Conservation (phyloP, 2,113 vertebrate species). For the Vidua macroura region DNA sequence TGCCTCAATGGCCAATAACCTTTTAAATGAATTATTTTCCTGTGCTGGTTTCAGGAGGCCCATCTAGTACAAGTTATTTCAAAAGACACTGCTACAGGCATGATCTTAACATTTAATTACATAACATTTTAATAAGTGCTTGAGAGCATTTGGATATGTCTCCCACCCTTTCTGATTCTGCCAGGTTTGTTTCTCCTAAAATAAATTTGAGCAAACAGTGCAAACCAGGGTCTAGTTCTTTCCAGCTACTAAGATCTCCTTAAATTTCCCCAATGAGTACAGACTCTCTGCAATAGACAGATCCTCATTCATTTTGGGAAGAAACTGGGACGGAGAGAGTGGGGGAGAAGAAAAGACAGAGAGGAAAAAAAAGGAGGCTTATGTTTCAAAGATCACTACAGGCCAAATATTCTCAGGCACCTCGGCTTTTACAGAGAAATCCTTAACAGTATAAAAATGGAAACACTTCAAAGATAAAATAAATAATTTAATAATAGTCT, state of each 20-base stretch:
- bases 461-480: slow-evolving; percentile 70
- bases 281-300: neutral
- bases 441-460: slow-evolving; percentile 62
- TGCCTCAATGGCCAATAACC: neutral
- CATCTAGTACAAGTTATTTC: slow-evolving; percentile 15
- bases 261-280: neutral
- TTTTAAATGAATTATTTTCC: slow-evolving; percentile 22
- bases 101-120: slow-evolving; percentile 58
- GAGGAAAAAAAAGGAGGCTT: neutral
- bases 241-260: neutral
- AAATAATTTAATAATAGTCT: slow-evolving; percentile 68
- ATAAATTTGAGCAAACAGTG: neutral
- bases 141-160: neutral
- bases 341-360: slow-evolving; percentile 21
- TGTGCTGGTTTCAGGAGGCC: neutral
- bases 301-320: slow-evolving; percentile 22
- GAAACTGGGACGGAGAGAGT: slow-evolving; percentile 20
- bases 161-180: slow-evolving; percentile 34
- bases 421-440: slow-evolving; percentile 39
- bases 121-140: slow-evolving; percentile 42
- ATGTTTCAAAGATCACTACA: slow-evolving; percentile 54
- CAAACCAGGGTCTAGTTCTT: neutral
- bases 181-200: neutral
- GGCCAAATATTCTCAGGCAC: slow-evolving; percentile 58
- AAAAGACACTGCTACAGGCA: slow-evolving; percentile 36